These are phyloP conservation scores for Phaetusa simplex DNA, from an alignment of 2,113 vertebrate genomes.

Conservation along the genomic window DNA sequence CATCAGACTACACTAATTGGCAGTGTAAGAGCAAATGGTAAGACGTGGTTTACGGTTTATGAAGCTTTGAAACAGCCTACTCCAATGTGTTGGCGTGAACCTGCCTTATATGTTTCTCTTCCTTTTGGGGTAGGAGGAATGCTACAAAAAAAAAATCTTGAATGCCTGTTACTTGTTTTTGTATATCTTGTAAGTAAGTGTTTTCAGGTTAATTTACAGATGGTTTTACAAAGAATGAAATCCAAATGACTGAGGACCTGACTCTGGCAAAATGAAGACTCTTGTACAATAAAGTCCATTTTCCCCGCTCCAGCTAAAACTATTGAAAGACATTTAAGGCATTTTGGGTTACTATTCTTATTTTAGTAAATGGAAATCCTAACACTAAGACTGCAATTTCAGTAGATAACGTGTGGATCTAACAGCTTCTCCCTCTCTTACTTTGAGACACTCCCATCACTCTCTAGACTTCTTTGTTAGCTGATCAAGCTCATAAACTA, in stretches of 20 bases:
- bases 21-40: not conserved
- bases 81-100: not conserved
- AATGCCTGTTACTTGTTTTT: not conserved
- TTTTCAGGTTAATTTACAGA: not conserved
- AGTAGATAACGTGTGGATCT: not conserved
- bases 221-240: not conserved
- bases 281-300: not conserved
- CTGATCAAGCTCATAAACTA: not conserved
- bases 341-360: not conserved
- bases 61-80: not conserved
- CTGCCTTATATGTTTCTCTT: not conserved
- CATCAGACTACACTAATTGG: not conserved
- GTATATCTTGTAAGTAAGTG: not conserved
- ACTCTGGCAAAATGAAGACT: not conserved
- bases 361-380: not conserved
- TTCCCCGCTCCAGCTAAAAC: not conserved
- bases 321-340: not conserved
- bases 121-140: not conserved
- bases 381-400: not conserved
- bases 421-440: not conserved
- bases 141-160: not conserved
- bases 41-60: not conserved
- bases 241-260: not conserved
- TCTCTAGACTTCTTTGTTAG: not conserved
- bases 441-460: not conserved